phyloP scores from a whole-genome alignment of 2,888 invertebrate genomes.

The Netelia virgata region DNA sequence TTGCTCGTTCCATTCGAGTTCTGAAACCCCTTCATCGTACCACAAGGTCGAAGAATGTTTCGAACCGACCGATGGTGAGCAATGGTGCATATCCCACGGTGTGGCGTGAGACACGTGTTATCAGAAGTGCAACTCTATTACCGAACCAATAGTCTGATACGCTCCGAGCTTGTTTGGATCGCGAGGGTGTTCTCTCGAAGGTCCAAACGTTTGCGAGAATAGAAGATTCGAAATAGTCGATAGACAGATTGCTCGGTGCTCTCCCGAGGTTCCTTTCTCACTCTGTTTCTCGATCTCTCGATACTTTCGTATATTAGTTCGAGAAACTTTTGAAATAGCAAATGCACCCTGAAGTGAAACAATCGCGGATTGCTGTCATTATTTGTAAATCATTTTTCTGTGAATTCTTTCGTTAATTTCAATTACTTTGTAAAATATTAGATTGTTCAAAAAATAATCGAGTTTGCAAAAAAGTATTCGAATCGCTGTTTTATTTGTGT shows the following conservation, averaged over 20 bases:
- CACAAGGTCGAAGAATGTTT: conserved; percentile 17
- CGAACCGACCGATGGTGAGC: conserved; percentile 5
- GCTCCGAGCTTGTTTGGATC: background rate
- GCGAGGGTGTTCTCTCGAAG: conserved; percentile 15
- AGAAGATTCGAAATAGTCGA: conserved; percentile 11
- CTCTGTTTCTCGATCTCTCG: no score
- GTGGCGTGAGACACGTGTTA: conserved; percentile 34
- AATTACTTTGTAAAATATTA: no score
- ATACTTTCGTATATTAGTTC: no score
- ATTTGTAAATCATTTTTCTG: no score
- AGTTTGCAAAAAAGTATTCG: background rate
- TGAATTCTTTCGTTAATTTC: no score
- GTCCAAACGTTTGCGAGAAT: background rate
- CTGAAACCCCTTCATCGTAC: background rate
- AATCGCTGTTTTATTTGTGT: no score
- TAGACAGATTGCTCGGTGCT: background rate
- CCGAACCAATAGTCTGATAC: conserved; percentile 30
- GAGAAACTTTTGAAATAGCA: no score
- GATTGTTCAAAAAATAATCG: background rate
- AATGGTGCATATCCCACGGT: conserved; percentile 31
- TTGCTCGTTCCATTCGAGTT: background rate
- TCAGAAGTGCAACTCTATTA: conserved; percentile 52
- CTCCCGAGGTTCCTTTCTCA: background rate
- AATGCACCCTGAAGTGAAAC: no score
- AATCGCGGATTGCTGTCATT: no score